Evolutionary conservation across 2,888 invertebrate genomes (phyloP).

Genomic region (Sphaerophoria taeniata): DNA sequence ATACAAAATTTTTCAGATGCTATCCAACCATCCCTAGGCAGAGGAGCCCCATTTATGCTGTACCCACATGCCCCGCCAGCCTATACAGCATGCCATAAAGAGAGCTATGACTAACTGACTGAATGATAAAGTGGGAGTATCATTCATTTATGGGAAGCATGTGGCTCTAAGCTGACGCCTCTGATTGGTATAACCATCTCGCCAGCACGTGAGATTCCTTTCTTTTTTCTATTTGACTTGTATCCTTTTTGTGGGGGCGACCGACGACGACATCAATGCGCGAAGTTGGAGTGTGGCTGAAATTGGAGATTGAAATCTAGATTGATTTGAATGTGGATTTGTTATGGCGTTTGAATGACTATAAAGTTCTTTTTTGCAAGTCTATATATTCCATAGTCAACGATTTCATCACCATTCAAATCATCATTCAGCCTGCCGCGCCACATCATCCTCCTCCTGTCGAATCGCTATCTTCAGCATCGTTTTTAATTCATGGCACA

Average conservation of each 20-base stretch:
- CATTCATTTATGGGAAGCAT: slow-evolving; percentile 57
- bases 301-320: slow-evolving; percentile 66
- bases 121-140: background rate
- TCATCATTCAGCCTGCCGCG: background rate
- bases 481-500: slow-evolving; percentile 66
- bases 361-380: slow-evolving; percentile 43
- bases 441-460: background rate
- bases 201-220: slow-evolving; percentile 22
- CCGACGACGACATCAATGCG: background rate
- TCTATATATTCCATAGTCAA: background rate
- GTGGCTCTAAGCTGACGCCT: slow-evolving; percentile 48
- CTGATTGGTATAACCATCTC: slow-evolving; percentile 41
- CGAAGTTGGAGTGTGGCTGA: background rate
- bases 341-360: slow-evolving; percentile 56
- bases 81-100: background rate
- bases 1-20: slow-evolving; percentile 64
- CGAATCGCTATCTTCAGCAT: slow-evolving; percentile 1
- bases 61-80: background rate
- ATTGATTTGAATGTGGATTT: slow-evolving; percentile 64
- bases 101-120: slow-evolving; percentile 21
- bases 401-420: slow-evolving; percentile 8
- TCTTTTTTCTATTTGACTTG: slow-evolving; percentile 4
- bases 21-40: slow-evolving; percentile 60
- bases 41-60: background rate
- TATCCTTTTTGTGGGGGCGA: slow-evolving; percentile 13